Evolutionary conservation across 2,113 vertebrate species (phyloP), one percentile per base, ranked within the genome.

Genomic region (Cranoglanis bouderius): DNA sequence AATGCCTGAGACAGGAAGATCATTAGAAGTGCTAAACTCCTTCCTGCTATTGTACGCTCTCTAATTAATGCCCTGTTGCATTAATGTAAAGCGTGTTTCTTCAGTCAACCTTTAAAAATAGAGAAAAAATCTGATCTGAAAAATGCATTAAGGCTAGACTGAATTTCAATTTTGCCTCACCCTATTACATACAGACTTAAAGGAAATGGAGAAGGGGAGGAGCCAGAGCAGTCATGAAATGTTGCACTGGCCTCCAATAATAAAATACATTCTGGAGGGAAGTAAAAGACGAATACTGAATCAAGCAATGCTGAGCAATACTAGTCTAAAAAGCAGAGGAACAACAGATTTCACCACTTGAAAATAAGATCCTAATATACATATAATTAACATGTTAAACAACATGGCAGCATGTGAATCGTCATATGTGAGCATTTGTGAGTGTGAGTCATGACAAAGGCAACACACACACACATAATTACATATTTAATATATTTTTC

Each of bases 21-120:
- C 43, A 87, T 51, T 90, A 89, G 86, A 90, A 88, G 86, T 70
- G 0, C 21, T 93, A 93, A 94, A 93, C n/a, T 16, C 9, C 21
- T 75, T 75, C 38, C 21, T 51, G 82, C 82, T 70, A 80, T 80
- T 90, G 91, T 93, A 92, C 93, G 93, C 94, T 91, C 94, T 94
- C 46, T 94, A 92, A 94, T 94, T 90, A 84, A 95, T 94, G 91
- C 10, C 82, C 78, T 40, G 77, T 78, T 84, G 88, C 84, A 91
- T 92, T 90, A 92, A 92, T 90, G 91, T 93, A 93, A 93, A 85
- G 89, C 78, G 88, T 92, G 90, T 87, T 92, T 8, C 85, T 49
- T 61, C 46, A 77, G 91, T 89, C 53, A 40, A 32, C 35, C 82
- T 61, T 67, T 80, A 67, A 83, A 89, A 89, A 35, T 80, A 1